Base-by-base conservation (phyloP, 2,113 vertebrate species). In the Vanacampus margaritifer region DNA sequence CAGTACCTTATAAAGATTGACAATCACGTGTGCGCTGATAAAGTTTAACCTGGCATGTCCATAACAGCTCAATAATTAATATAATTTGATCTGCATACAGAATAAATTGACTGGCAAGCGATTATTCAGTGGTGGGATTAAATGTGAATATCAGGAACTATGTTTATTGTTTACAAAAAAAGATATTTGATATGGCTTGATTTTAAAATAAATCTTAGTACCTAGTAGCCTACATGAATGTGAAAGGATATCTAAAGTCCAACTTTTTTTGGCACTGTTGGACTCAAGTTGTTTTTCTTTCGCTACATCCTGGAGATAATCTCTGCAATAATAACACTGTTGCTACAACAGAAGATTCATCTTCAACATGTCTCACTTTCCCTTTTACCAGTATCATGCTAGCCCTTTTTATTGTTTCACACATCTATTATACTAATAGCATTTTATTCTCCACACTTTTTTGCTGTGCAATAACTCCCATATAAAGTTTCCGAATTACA, bases 141-240 rank as follows among this genome's bases (percentile, higher is more conserved):
- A 86, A 86, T 73, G 83, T 83, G 75, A 80, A 87, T 87, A 83
- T 88, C 86, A 59, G 79, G 72, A 78, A 86, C 81, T 45, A 79
- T 78, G 86, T 92, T 92, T 91, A 91, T 79, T 74, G 79, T 90
- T 89, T 82, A 85, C 76, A 50, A 41, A 75, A 83, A 79, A 68
- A 65, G 91, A 82, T 79, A 92, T 88, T 73, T 74, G 89, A 92
- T 90, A 88, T 56, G 80, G 69, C 78, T 74, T n/a, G 76, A 84
- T 89, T 86, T 86, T 78, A 63, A 82, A 86, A 90, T 91, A 90
- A 92, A 93, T 90, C 89, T 13, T 41, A 41, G 39, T 41, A 41
- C 39, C 28, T 32, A 32, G 28, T 32, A n/a, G n/a, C n/a, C n/a
- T n/a, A 90, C 80, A 86, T 79, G 82, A 87, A 80, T 80, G 81